Percentiles rank a stretch among this genome's conserved stretches.
Evolutionary conservation across 2,888 invertebrate genomes (phyloP).

Genomic region (Arge pagana): DNA sequence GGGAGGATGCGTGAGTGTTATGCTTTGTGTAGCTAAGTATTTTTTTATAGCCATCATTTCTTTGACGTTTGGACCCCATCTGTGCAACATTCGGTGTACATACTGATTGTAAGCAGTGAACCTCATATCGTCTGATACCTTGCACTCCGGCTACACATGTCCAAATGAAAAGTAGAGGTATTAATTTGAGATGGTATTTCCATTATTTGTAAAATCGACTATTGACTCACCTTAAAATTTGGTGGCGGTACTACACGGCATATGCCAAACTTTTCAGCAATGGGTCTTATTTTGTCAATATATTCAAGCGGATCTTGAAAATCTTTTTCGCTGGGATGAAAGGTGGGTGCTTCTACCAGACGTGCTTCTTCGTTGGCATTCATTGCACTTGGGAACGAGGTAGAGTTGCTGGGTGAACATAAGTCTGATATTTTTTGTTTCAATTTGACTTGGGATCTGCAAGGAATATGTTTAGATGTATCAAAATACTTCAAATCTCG

Average conservation of each 20-base stretch:
- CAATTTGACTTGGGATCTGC: slow-evolving; percentile 39
- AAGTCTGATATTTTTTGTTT: slow-evolving; percentile 40
- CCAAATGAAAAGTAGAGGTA: not conserved
- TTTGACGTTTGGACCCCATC: slow-evolving; percentile 88
- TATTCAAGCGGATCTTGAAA: slow-evolving; percentile 84
- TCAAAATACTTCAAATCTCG: not conserved
- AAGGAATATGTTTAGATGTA: slow-evolving; percentile 26
- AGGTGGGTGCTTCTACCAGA: slow-evolving; percentile 77
- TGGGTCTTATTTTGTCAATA: slow-evolving; percentile 76
- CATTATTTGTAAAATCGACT: not conserved
- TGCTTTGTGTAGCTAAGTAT: slow-evolving; percentile 77
- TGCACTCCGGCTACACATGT: slow-evolving; percentile 71
- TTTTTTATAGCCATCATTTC: slow-evolving; percentile 85
- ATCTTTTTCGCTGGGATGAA: slow-evolving; percentile 80
- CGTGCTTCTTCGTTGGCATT: slow-evolving; percentile 55
- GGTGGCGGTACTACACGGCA: slow-evolving; percentile 86
- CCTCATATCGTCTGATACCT: slow-evolving; percentile 80
- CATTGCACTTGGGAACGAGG: slow-evolving; percentile 42
- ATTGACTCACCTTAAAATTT: slow-evolving; percentile 64
- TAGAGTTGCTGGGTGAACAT: slow-evolving; percentile 41
- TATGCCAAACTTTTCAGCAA: slow-evolving; percentile 81
- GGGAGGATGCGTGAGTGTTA: slow-evolving; percentile 75
- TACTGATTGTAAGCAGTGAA: slow-evolving; percentile 91
- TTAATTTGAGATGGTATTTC: slow-evolving; percentile 1
- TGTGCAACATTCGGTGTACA: slow-evolving; percentile 81